Percentiles rank a stretch among this genome's conserved stretches.
Evolutionary conservation across 2,888 invertebrate species (phyloP).

Genomic region (Griposia aprilina): DNA sequence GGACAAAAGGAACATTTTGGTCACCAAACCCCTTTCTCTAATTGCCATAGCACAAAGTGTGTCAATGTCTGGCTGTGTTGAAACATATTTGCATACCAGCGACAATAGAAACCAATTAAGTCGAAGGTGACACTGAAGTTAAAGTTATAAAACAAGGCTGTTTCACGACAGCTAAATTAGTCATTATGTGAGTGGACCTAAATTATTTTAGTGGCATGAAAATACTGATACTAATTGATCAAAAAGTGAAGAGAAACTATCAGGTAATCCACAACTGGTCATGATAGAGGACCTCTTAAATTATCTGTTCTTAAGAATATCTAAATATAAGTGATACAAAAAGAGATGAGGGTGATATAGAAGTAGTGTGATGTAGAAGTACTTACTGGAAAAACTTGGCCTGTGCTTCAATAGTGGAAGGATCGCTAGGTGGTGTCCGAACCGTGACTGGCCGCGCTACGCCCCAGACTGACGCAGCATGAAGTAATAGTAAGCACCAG

Average conservation of each 20-base stretch:
- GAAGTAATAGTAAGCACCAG: slow-evolving; percentile 78
- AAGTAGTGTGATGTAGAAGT: slow-evolving; percentile 2
- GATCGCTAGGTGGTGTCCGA: slow-evolving; percentile 76
- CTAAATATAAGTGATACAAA: not conserved
- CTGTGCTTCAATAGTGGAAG: slow-evolving; percentile 84
- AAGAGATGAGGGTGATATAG: not conserved
- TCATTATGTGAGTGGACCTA: slow-evolving; percentile 22
- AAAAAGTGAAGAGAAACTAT: not conserved
- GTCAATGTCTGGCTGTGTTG: slow-evolving; percentile 58
- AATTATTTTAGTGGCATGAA: slow-evolving; percentile 11
- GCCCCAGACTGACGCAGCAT: slow-evolving; percentile 75
- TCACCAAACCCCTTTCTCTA: slow-evolving; percentile 57
- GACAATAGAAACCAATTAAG: slow-evolving; percentile 64
- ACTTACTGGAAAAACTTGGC: slow-evolving; percentile 90
- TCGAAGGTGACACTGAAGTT: slow-evolving; percentile 67
- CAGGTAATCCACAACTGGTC: not conserved
- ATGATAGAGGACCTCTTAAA: not conserved
- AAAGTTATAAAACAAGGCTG: slow-evolving; percentile 60
- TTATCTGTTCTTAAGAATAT: not conserved
- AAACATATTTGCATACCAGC: slow-evolving; percentile 62
- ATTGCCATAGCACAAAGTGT: slow-evolving; percentile 48
- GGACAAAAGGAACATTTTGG: slow-evolving; percentile 24
- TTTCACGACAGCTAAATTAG: slow-evolving; percentile 36
- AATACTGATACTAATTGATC: not conserved
- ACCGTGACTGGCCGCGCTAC: slow-evolving; percentile 74